These are phyloP conservation scores for Netelia virgata DNA, from an alignment of 2,888 invertebrate genomes.

Conservation along the genomic window DNA sequence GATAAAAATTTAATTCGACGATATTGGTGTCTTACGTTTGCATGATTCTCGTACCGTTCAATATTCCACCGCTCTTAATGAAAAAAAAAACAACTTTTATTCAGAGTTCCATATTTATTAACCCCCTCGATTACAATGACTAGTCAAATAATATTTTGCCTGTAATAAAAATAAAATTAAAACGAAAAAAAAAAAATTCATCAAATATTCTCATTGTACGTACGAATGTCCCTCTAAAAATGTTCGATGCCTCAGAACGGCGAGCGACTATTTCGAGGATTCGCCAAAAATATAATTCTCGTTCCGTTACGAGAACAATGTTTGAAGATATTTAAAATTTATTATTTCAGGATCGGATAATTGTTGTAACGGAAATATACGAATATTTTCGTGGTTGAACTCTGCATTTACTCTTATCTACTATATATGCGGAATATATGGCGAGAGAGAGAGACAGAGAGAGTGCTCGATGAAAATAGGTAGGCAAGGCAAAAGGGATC, in stretches of 20 bases:
- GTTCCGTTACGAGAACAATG: not conserved
- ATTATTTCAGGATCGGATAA: not conserved
- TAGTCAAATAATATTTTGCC: not conserved
- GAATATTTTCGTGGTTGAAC: not conserved
- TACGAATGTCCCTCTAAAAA: not conserved
- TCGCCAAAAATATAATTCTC: not conserved
- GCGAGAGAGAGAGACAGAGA: not conserved
- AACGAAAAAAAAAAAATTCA: not conserved
- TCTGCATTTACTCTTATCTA: not conserved
- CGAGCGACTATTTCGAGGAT: not conserved
- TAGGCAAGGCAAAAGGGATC: constrained; percentile 12
- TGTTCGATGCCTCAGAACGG: not conserved
- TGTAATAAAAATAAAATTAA: not conserved
- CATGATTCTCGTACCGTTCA: not conserved
- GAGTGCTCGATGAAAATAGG: constrained; percentile 30
- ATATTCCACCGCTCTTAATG: not conserved
- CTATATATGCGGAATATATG: not conserved
- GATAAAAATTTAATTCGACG: not conserved
- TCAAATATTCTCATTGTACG: not conserved
- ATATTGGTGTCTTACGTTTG: not conserved
- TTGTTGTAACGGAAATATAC: not conserved
- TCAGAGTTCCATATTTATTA: not conserved
- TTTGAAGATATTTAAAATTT: not conserved
- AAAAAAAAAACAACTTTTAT: not conserved
- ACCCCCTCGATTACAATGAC: too few species aligned